Percentiles rank a stretch among this genome's conserved stretches.
These are phyloP conservation scores for Osmerus mordax DNA, from an alignment of 2,113 vertebrate species.

Conservation along the genomic window DNA sequence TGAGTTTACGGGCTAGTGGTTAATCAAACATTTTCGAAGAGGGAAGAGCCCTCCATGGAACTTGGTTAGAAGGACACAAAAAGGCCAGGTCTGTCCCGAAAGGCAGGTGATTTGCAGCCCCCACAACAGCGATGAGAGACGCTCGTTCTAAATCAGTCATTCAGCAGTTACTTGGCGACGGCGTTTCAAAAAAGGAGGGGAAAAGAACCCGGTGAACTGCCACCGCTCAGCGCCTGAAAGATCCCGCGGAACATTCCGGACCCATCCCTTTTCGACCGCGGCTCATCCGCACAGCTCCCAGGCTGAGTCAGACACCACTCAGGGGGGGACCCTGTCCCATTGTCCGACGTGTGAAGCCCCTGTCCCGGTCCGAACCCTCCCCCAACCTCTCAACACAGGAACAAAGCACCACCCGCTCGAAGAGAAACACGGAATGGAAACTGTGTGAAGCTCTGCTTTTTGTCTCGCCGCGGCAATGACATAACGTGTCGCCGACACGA, in stretches of 20 bases:
- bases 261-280: too few species aligned
- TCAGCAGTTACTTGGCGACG: too few species aligned
- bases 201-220: too few species aligned
- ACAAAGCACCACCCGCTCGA: neutral
- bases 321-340: conserved; percentile 3
- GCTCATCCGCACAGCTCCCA: too few species aligned
- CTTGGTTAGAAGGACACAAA: neutral
- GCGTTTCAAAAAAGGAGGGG: too few species aligned
- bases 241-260: too few species aligned
- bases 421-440: neutral
- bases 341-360: conserved; percentile 30
- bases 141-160: too few species aligned
- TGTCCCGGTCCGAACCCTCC: neutral
- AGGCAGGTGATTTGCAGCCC: conserved; percentile 7
- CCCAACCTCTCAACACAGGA: neutral
- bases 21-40: neutral
- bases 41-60: neutral
- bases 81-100: conserved; percentile 6
- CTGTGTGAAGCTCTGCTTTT: neutral
- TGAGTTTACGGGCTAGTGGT: neutral
- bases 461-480: neutral
- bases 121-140: too few species aligned
- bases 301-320: too few species aligned
- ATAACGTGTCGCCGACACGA: conserved; percentile 2
- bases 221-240: too few species aligned